Base-by-base conservation (phyloP, 2,113 vertebrate species). In the Tachycineta bicolor region DNA sequence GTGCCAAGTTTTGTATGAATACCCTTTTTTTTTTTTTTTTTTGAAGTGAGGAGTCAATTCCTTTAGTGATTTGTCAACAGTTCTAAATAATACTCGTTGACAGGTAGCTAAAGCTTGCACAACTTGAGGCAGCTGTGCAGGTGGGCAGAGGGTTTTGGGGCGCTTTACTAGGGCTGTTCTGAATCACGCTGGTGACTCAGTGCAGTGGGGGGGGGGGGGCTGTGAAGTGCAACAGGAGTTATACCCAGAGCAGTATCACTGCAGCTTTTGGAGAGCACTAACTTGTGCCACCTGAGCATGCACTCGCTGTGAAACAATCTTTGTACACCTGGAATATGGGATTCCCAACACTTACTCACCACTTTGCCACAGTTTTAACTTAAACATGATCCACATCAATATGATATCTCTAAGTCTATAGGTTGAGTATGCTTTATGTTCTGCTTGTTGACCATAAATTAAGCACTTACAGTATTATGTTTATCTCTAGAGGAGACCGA, bases 1-100 rank as follows among this genome's bases (percentile, higher is more conserved):
- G 22, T 58, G 87, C 93, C 95, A 97, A 94, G 56, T 84, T 84
- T 52, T 76, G 18, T 60, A 75, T 71, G 52, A 91, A 63, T 67
- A 55, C 14, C 0, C 64, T n/a, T 41, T 34, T 64, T 50, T 56
- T 44, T 65, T 34, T 4, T 28, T 44, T 65, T 34, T 79, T 91
- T 59, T 21, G 19, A 80, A 41, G n/a, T 24, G 26, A 77, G 46
- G 47, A 94, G 44, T 82, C 43, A 92, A 76, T 93, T 93, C 33
- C n/a, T 81, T n/a, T 69, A 84, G 47, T 76, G 37, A 92, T 78
- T 89, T 93, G 69, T 97, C 95, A 96, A 94, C 93, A 94, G 73
- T 71, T 95, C 65, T 49, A 89, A 96, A 94, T 96, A 95, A 79
- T 63, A 94, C 69, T 87, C 84, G 93, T 71, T 94, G 93, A 96